These are phyloP conservation scores for Phyllotis vaccarum DNA, from an alignment of 2,797 vertebrate species.

Conservation along the genomic window DNA sequence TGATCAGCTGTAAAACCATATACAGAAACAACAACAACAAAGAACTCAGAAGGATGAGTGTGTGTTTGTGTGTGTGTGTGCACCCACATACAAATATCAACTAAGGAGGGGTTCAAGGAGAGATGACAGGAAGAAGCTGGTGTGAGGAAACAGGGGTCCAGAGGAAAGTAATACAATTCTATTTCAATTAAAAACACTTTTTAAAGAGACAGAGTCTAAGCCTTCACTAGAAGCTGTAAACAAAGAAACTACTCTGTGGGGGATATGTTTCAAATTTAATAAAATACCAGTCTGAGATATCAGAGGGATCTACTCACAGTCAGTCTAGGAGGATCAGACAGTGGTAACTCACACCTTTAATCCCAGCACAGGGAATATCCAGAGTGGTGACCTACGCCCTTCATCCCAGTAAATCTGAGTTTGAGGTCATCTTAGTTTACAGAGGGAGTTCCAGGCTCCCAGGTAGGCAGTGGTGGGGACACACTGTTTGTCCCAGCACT, in stretches of 20 bases:
- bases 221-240: neutral
- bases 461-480: too few relatives aligned
- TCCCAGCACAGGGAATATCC: too few relatives aligned
- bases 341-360: too few relatives aligned
- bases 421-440: too few relatives aligned
- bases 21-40: neutral
- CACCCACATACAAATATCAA: neutral
- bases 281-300: too few relatives aligned
- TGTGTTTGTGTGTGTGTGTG: neutral
- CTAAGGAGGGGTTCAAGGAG: neutral
- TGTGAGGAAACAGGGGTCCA: neutral
- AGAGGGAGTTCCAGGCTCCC: too few relatives aligned
- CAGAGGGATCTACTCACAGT: too few relatives aligned
- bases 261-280: too few relatives aligned
- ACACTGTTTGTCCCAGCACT: too few relatives aligned
- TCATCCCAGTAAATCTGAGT: too few relatives aligned
- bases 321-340: too few relatives aligned
- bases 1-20: neutral
- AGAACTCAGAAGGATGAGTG: neutral
- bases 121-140: neutral
- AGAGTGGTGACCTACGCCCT: too few relatives aligned
- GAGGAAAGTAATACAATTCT: neutral
- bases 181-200: neutral
- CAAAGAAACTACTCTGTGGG: neutral
- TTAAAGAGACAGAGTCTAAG: neutral